Evolutionary conservation across 2,113 vertebrate genomes (phyloP), one percentile per base, ranked within the genome.

Genomic region (Platysteira castanea): DNA sequence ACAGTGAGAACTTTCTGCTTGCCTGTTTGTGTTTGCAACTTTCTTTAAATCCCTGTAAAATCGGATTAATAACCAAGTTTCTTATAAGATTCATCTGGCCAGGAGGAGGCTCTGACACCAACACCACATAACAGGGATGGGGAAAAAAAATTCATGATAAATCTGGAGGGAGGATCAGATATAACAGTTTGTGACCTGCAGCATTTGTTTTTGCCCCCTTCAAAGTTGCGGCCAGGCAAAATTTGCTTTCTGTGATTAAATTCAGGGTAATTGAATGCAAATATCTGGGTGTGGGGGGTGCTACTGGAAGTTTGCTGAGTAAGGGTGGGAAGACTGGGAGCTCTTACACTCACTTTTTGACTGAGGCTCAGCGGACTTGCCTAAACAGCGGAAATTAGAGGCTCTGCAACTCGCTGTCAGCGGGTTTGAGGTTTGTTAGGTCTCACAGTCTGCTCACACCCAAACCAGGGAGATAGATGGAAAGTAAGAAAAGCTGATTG

Each of bases 201-300:
- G 56, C 71, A 47, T 75, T 95, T 82, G 28, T 0, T 86, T 95
- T 59, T 85, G 59, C 47, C 64, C 52, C 13, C 78, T 92, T 84
- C 46, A 50, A 87, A 94, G 67, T 9, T 54, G 41, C 11, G 26
- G 63, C 76, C 69, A 75, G 44, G 80, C 71, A 90, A 89, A 91
- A 90, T 82, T 93, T 94, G 53, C 53, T 82, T 89, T 94, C 78
- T 80, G n/a, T 68, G 75, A 77, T n/a, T 37, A 79, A 91, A 95
- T 65, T 80, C 57, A 47, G 71, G 41, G 71, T 91, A 93, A 84
- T 11, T 54, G 68, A 88, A 90, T 2, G 12, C 60, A 88, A 91
- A 73, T 71, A 26, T 57, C 46, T 61, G 24, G 27, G 33, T 7
- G 41, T 14, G 4, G 17, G 7, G 26, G 27, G 5, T 59, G 46